phyloP scores from a whole-genome alignment of 2,113 vertebrate genomes.

The Sander lucioperca region DNA sequence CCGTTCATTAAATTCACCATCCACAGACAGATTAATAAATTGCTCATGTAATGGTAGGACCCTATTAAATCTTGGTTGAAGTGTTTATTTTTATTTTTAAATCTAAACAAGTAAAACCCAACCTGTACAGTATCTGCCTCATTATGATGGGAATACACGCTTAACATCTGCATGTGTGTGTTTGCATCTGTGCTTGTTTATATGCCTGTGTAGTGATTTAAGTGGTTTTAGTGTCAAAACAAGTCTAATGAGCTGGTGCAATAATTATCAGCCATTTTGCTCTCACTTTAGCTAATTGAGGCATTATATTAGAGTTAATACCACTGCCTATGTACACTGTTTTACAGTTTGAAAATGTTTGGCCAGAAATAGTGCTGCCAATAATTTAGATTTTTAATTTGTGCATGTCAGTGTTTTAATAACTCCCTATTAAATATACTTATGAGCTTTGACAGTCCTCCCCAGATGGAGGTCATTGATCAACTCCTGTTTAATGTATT shows the following conservation, averaged over 20 bases:
- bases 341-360: slow-evolving; percentile 71
- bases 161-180: slow-evolving; percentile 73
- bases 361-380: slow-evolving; percentile 52
- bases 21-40: slow-evolving; percentile 37
- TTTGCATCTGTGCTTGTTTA: slow-evolving; percentile 64
- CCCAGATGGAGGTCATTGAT: slow-evolving; percentile 73
- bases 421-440: slow-evolving; percentile 75
- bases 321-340: slow-evolving; percentile 43
- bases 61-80: slow-evolving; percentile 70
- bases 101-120: slow-evolving; percentile 72
- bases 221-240: slow-evolving; percentile 78
- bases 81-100: slow-evolving; percentile 63
- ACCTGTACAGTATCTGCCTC: slow-evolving; percentile 77
- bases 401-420: slow-evolving; percentile 74
- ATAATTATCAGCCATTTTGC: slow-evolving; percentile 82
- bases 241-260: slow-evolving; percentile 77
- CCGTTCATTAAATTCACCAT: slow-evolving; percentile 25
- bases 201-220: slow-evolving; percentile 73
- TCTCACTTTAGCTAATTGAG: slow-evolving; percentile 75
- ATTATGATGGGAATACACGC: slow-evolving; percentile 79
- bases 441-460: slow-evolving; percentile 66
- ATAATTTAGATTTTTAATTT: slow-evolving; percentile 77
- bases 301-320: slow-evolving; percentile 75
- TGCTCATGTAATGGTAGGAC: slow-evolving; percentile 42
- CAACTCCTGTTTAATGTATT: slow-evolving; percentile 43